Percentiles rank a stretch among this genome's conserved stretches.
Evolutionary conservation across 2,113 vertebrate genomes (phyloP).

Genomic region (Macrotis lagotis): DNA sequence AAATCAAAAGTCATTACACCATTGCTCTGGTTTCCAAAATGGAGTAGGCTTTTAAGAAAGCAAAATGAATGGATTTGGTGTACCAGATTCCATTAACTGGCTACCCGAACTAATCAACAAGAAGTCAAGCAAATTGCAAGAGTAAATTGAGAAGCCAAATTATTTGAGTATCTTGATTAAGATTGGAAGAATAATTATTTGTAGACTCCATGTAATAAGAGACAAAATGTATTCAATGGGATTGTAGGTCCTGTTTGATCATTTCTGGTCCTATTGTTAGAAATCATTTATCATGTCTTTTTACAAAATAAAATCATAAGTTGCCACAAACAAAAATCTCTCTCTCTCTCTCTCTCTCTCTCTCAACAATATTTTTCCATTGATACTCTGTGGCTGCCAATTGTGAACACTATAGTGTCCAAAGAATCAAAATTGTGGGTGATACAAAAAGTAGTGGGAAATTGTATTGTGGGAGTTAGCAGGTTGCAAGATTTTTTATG

Average conservation of each 20-base stretch:
- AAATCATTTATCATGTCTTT: not conserved
- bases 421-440: not conserved
- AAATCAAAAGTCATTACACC: not conserved
- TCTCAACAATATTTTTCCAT: not conserved
- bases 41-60: conserved; percentile 34
- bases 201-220: conserved; percentile 57
- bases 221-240: conserved; percentile 46
- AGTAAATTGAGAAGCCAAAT: conserved; percentile 59
- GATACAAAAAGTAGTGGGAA: not conserved
- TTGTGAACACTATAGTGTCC: not conserved
- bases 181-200: conserved; percentile 55
- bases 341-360: not conserved
- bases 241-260: conserved; percentile 13
- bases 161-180: conserved; percentile 63
- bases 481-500: too few relatives aligned
- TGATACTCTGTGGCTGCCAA: not conserved
- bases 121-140: conserved; percentile 45
- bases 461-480: not conserved
- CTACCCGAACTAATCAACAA: conserved; percentile 63
- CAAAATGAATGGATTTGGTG: conserved; percentile 42
- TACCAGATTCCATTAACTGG: conserved; percentile 53
- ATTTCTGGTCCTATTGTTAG: conserved; percentile 10
- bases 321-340: not conserved
- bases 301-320: not conserved
- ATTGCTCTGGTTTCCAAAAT: conserved; percentile 42